Base-by-base conservation (phyloP, 2,797 vertebrate genomes). In the Rhynchonycteris naso region DNA sequence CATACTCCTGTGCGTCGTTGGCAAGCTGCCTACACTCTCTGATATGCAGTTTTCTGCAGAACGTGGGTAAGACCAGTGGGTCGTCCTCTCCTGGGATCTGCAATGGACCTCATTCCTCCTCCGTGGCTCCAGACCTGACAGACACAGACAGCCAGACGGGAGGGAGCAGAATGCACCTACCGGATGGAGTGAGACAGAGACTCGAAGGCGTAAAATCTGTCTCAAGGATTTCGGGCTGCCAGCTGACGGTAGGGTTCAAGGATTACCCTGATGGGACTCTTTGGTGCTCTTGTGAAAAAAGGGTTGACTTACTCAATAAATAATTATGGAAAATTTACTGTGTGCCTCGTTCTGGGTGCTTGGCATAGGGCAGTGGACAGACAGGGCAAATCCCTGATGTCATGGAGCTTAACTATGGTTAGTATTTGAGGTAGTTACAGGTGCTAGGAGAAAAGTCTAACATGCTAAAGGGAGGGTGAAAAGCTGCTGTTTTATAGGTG, bases 1-100 rank as follows among this genome's bases (percentile, higher is more conserved):
- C 2, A 7, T 0, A 15, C 26, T 10, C 33, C 33, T 22, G 10
- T 33, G 47, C 14, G 59, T 59, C 4, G 0, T 12, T 11, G 4
- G 4, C 1, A 13, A 79, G 15, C 26, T 7, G 22, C 50, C 50
- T 19, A 1, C 21, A 8, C 35, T 38, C 59, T 66, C 66, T 22
- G 10, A 26, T 1, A 9, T 58, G 47, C 33, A 26, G 24, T 52
- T 84, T 93, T 90, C 35, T 26, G 50, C 56, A 78, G 18, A 2
- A 4, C 19, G 43, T 81, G 74, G 30, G 24, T 50, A 26, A 35
- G 47, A 47, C 68, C 1, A 4, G 0, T 6, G 13, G 21, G n/a
- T 38, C 52, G 9, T 26, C 47, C 19, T 16, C 54, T 75, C 35
- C n/a, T 22, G 35, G 78, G 38, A 68, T 33, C 8, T 12, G 0